Evolutionary conservation across 2,888 invertebrate genomes (phyloP), one percentile per base, ranked within the genome.

Genomic region (Steinernema hermaphroditum): DNA sequence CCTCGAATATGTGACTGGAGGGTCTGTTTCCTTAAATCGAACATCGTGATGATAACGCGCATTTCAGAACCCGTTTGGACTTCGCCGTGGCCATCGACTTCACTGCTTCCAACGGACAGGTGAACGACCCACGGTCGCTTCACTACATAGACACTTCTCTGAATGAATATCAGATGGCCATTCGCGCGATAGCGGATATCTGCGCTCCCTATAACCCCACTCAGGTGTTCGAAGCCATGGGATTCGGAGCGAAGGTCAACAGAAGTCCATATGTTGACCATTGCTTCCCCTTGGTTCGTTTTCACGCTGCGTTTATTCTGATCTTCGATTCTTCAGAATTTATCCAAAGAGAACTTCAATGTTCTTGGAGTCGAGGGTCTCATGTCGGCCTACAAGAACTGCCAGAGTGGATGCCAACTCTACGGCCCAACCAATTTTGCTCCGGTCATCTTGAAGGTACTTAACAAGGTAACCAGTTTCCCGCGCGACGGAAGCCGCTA

Each of bases 381-480:
- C 1, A 75, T 90, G 70, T 87, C 88, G 19, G 88, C 90, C 1
- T 90, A 89, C 83, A 86, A 88, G 49, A 86, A 85, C 62, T 89
- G 89, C 68, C 87, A 90, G 44, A 82, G 87, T 68, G 86, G 88
- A 73, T 89, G 90, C 2, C 78, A 80, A 79, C 86, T 90, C 19
- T 89, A 88, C 80, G 90, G 90, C 1, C 90, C 90, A 8, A 91
- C 90, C 14, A 90, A 90, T 82, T 90, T 91, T 83, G 88, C 90
- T 12, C 90, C 90, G 22, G 54, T 54, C 27, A 54, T 54, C 27
- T 12, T 19, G 12, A 22, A 27, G 12, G 16, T 54, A 8, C 9
- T 27, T 2, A 27, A 27, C 9, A 22, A 27, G 27, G 54, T 54
- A 6, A 24, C 12, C 27, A 2, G 27, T 2, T 19, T 70, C 70